Conservation (phyloP, 2,113 vertebrate genomes). For the Pithys albifrons region DNA sequence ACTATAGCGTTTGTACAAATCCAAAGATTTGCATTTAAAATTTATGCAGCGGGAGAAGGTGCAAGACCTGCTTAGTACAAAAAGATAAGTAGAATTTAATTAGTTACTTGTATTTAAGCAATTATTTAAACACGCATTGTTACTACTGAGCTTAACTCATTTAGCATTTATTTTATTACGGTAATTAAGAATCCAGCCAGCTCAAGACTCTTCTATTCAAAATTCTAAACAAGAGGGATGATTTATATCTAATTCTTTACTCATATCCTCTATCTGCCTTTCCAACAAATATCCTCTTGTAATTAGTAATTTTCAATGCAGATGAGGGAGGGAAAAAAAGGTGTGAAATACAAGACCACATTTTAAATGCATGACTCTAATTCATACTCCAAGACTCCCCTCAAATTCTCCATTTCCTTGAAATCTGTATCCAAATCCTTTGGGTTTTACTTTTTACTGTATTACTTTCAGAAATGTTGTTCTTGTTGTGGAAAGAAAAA, state of each 20-base stretch:
- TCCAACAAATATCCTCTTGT: background rate
- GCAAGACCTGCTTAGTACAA: background rate
- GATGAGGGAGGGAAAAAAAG: background rate
- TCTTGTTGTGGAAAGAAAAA: slow-evolving; percentile 2
- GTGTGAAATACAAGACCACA: background rate
- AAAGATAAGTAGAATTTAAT: slow-evolving; percentile 43
- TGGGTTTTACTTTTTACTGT: background rate
- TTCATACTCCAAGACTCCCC: background rate
- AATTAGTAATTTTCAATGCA: background rate
- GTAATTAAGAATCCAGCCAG: slow-evolving; percentile 8
- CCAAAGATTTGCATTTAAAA: slow-evolving; percentile 40
- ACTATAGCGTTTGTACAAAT: background rate
- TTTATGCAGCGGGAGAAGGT: slow-evolving; percentile 36
- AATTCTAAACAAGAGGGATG: background rate
- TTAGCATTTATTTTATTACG: background rate
- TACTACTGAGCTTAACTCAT: background rate
- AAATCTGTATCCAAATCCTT: background rate
- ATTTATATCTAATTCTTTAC: background rate
- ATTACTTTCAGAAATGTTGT: background rate
- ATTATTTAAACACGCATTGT: background rate
- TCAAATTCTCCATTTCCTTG: background rate
- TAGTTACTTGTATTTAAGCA: slow-evolving; percentile 7
- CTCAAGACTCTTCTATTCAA: background rate
- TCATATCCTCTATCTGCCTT: background rate
- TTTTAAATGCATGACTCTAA: background rate